phyloP scores from a whole-genome alignment of 2,888 invertebrate species.

The Hololepta plana region DNA sequence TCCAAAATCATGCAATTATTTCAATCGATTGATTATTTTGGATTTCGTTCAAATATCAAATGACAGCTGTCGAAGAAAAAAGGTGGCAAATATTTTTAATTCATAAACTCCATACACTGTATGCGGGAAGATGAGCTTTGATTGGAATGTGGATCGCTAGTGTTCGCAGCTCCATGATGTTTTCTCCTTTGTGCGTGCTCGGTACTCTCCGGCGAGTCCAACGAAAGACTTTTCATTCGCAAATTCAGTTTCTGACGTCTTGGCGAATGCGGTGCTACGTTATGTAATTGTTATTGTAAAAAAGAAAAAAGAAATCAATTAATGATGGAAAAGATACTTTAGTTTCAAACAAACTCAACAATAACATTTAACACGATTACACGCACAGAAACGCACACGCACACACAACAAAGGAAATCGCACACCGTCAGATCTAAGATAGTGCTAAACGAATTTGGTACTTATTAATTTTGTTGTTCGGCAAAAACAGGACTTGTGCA shows the following conservation, averaged over 20 bases:
- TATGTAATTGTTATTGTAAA: slow-evolving; percentile 1
- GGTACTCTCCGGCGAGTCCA: slow-evolving; percentile 90
- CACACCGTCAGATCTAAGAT: no score
- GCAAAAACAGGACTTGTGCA: slow-evolving; percentile 6
- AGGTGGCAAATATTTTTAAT: slow-evolving; percentile 8
- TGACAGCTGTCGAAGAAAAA: slow-evolving; percentile 8
- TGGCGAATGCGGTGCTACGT: slow-evolving; percentile 81
- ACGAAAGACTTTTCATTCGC: slow-evolving; percentile 92
- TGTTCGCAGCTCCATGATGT: slow-evolving; percentile 25
- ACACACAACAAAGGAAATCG: background rate
- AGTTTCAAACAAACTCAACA: background rate
- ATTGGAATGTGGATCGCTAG: slow-evolving; percentile 30
- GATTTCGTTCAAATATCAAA: no score
- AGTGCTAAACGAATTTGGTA: no score
- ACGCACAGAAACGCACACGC: background rate
- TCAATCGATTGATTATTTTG: no score
- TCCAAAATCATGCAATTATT: no score
- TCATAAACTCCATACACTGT: slow-evolving; percentile 33
- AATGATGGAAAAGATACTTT: background rate
- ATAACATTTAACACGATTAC: slow-evolving; percentile 15
- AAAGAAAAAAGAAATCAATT: slow-evolving; percentile 7
- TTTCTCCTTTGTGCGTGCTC: slow-evolving; percentile 64
- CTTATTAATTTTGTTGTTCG: no score
- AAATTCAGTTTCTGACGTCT: slow-evolving; percentile 90
- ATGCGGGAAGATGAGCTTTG: slow-evolving; percentile 39